These are phyloP conservation scores for Vannuccia rotundouncinata DNA, from an alignment of 2,888 invertebrate species.

Conservation along the genomic window DNA sequence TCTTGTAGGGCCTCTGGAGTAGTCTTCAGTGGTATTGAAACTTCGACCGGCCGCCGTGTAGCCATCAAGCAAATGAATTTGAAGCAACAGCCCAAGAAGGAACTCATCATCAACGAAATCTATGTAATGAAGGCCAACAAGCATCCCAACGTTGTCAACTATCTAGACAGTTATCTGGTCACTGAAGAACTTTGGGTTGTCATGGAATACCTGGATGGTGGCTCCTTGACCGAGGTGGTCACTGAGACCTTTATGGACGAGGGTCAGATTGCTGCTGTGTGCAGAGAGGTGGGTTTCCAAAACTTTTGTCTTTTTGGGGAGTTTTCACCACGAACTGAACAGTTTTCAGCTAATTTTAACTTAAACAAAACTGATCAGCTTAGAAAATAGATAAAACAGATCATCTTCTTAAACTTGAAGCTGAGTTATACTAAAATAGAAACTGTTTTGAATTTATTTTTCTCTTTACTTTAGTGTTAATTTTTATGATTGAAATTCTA, in stretches of 20 bases:
- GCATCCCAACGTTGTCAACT: constrained; percentile 90
- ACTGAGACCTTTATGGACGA: constrained; percentile 95
- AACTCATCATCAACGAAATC: constrained; percentile 88
- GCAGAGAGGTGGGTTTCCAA: constrained; percentile 68
- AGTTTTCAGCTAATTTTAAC: too few species aligned
- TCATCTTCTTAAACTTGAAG: too few species aligned
- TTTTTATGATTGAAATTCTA: too few species aligned
- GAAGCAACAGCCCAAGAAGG: constrained; percentile 86
- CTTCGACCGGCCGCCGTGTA: constrained; percentile 61
- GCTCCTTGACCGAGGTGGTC: constrained; percentile 90
- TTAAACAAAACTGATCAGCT: too few species aligned
- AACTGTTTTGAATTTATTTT: too few species aligned
- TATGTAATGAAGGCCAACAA: constrained; percentile 60
- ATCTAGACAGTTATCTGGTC: constrained; percentile 82
- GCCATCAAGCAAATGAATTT: constrained; percentile 94
- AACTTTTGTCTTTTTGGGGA: too few species aligned
- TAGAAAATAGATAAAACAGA: too few species aligned
- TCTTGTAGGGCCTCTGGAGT: constrained; percentile 38
- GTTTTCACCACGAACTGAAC: too few species aligned
- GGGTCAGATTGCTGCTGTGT: constrained; percentile 88
- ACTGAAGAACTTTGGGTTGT: constrained; percentile 87
- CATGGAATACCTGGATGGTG: constrained; percentile 80
- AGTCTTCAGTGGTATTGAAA: constrained; percentile 36
- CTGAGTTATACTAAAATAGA: too few species aligned
- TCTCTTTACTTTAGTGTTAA: too few species aligned